Evolutionary conservation across 2,113 vertebrate species (phyloP), one percentile per base, ranked within the genome.

Genomic region (Rutilus rutilus): DNA sequence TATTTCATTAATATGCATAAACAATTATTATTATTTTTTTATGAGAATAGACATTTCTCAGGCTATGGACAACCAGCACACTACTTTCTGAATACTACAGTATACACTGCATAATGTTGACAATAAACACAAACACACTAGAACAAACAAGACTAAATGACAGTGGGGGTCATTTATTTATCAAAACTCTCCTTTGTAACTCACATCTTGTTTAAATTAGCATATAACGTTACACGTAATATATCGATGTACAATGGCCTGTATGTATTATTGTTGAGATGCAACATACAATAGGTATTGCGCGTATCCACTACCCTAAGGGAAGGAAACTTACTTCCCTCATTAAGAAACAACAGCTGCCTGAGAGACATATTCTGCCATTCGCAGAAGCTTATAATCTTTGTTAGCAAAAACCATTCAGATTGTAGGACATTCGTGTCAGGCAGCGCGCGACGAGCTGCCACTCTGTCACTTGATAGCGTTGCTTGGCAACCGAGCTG

Each of bases 401-500:
- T 64, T 47, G 71, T 52, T 71, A 36, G 27, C 65, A 73, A 59
- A 59, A 86, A 25, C n/a, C 33, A 25, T 73, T 30, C 39, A 76
- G 74, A 15, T 54, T 30, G 57, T 33, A 67, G 59, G 59, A 65
- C 42, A 47, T 39, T 25, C 45, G 64, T 45, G 71, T 74, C 42
- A 33, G 33, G 33, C 33, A 74, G 23, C 23, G 36, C 3, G 39
- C 11, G 11, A 74, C 11, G 33, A 78, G 77, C 54, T 15, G 77
- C 60, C 42, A 17, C 21, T 59, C 57, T 62, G 59, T 76, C 85
- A 76, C 74, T 45, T 82, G 60, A 83, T 75, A 45, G 60, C 21
- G 85, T 86, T 86, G 79, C 79, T 62, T 82, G 69, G 85, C 85
- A 86, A 86, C 85, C 27, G 30, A 67, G 59, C 39, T 42, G 19